Evolutionary conservation across 1,140 invertebrate genomes (phyloP).

Genomic region (Bombus balteatus): DNA sequence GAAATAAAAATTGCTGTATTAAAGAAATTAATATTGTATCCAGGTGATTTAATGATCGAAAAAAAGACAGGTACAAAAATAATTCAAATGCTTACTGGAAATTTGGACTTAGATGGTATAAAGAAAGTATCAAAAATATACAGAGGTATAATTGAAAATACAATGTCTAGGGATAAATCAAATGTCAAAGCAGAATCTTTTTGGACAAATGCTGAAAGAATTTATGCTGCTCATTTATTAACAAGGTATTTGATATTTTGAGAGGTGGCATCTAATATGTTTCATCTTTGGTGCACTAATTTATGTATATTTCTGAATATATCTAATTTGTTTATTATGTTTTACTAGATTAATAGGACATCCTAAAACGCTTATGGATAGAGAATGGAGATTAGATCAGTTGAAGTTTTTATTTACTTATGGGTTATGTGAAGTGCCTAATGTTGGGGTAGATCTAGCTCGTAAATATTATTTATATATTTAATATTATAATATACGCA

Average conservation of each 20-base stretch:
- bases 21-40: conserved; percentile 86
- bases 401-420: conserved; percentile 86
- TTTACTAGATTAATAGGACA: conserved; percentile 84
- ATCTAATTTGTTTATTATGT: not conserved
- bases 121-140: conserved; percentile 85
- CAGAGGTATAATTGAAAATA: conserved; percentile 83
- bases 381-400: conserved; percentile 86
- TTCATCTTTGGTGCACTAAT: not conserved
- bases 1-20: conserved; percentile 84
- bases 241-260: conserved; percentile 76
- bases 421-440: conserved; percentile 85
- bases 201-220: conserved; percentile 87
- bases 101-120: conserved; percentile 84
- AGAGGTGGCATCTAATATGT: not conserved
- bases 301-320: not conserved
- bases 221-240: conserved; percentile 86
- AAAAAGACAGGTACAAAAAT: conserved; percentile 87
- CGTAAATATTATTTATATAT: conserved; percentile 78
- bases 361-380: conserved; percentile 83
- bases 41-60: conserved; percentile 88
- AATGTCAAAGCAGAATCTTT: conserved; percentile 80
- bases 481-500: conserved; percentile 14
- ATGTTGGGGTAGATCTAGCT: conserved; percentile 84
- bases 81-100: conserved; percentile 85
- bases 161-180: conserved; percentile 77